These are phyloP conservation scores for Platycnemis pennipes DNA, from an alignment of 2,888 invertebrate genomes.

Conservation along the genomic window DNA sequence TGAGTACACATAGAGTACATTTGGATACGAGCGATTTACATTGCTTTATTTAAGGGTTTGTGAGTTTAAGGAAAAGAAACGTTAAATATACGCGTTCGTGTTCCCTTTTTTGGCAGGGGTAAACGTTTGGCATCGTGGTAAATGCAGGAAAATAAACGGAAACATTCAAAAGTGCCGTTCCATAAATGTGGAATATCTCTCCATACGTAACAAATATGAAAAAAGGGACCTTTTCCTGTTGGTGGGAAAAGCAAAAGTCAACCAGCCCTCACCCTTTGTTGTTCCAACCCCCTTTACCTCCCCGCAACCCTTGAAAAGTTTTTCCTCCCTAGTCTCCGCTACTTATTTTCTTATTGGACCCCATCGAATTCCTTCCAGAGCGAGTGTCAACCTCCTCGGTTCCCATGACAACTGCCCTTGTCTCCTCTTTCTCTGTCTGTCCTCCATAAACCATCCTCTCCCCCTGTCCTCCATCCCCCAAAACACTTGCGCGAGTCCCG, in stretches of 20 bases:
- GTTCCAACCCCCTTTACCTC: neutral
- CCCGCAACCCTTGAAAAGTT: neutral
- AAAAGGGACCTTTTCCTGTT: neutral
- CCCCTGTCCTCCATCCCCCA: neutral
- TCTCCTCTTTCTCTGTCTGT: neutral
- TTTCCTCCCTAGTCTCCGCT: neutral
- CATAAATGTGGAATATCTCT: constrained; percentile 35
- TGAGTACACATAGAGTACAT: neutral
- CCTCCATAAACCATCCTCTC: neutral
- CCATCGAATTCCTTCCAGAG: constrained; percentile 21
- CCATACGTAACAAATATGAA: neutral
- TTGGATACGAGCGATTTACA: neutral
- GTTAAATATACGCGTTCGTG: neutral
- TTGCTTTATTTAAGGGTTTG: neutral
- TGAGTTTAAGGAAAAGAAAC: neutral
- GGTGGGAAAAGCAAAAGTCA: neutral
- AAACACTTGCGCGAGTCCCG: neutral
- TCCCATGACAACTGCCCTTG: constrained; percentile 26
- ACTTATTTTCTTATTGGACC: constrained; percentile 39
- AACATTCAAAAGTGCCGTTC: neutral
- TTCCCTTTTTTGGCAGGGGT: neutral
- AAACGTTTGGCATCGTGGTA: neutral
- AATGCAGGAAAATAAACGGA: neutral
- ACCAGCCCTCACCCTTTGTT: constrained; percentile 11
- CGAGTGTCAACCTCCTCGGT: constrained; percentile 32